These are phyloP conservation scores for Leuciscus waleckii DNA, from an alignment of 2,797 vertebrate genomes.

Conservation along the genomic window DNA sequence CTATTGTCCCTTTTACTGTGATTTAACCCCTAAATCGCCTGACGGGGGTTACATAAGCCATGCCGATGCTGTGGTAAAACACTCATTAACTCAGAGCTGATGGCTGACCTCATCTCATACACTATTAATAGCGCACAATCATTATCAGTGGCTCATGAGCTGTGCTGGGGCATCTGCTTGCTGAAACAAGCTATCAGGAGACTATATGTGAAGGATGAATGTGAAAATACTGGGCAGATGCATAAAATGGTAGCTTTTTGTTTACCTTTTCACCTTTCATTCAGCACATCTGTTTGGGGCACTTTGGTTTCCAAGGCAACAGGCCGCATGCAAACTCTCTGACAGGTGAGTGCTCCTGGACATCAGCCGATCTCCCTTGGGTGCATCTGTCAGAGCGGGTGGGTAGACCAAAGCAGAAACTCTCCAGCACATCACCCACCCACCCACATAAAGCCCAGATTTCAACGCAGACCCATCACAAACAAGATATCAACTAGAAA, in stretches of 20 bases:
- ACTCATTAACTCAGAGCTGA: constrained; percentile 44
- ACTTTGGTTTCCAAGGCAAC: constrained; percentile 69
- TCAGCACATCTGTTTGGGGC: constrained; percentile 65
- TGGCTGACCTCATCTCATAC: constrained; percentile 45
- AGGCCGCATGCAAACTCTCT: constrained; percentile 62
- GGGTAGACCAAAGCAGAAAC: constrained; percentile 34
- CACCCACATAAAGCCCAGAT: constrained; percentile 36
- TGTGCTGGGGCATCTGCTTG: constrained; percentile 40
- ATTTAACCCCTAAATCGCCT: too few relatives aligned
- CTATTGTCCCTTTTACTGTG: too few relatives aligned
- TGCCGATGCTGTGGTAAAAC: constrained; percentile 29
- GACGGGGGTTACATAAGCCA: neutral
- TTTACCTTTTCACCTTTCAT: constrained; percentile 54
- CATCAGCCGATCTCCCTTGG: constrained; percentile 63
- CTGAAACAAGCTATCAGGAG: constrained; percentile 42
- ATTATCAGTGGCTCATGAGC: constrained; percentile 46
- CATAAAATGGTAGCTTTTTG: constrained; percentile 43
- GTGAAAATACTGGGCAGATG: constrained; percentile 25
- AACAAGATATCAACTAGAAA: constrained; percentile 41
- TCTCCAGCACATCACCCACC: constrained; percentile 33
- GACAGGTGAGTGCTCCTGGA: constrained; percentile 68
- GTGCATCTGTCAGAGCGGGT: constrained; percentile 49
- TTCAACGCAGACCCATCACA: constrained; percentile 43
- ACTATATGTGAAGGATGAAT: constrained; percentile 25
- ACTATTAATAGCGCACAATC: constrained; percentile 42